Base-by-base conservation (phyloP, 2,797 vertebrate species). In the Megalops cyprinoides region DNA sequence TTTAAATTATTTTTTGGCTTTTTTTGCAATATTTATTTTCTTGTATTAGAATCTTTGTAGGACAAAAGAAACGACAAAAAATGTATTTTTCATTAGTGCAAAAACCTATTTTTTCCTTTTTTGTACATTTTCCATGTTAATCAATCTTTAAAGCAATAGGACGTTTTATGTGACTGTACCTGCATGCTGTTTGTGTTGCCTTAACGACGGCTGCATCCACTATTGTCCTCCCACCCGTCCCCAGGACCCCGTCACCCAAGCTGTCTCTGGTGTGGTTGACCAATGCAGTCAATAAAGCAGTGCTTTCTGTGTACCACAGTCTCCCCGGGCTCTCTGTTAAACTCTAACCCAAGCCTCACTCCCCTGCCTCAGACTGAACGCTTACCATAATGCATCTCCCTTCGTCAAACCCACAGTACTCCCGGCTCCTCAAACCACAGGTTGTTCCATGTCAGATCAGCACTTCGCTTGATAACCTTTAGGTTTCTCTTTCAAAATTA, bases 21-120 rank as follows among this genome's bases (percentile, higher is more conserved):
- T 98, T 97, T 95, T 97, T 98, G 97, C 97, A 95, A 97, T 98
- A 98, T 98, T 98, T 99, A 98, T 98, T 99, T 98, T 98, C 96
- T 97, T 98, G 97, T 98, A 98, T 98, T 99, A 98, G 96, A 97
- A 96, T 97, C 97, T 99, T 98, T 98, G 97, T 98, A 98, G 97
- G 96, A 95, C 96, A 96, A 90, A 85, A 92, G 93, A 96, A 93
- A 95, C 94, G 92, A 82, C 81, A 86, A 92, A 92, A 97, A 96
- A 95, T 96, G 96, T 98, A 99, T 99, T 99, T 99, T 99, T 98
- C 96, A 98, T 98, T 98, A 97, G 96, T 96, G 97, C 97, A 95
- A 96, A 98, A 96, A 97, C 94, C 96, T 97, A 97, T 98, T 97
- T 97, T 96, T 94, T 92, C 92, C 96, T 96, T 97, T 96, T 99